Base-by-base conservation (phyloP, 2,888 invertebrate species). In the Antheraea yamamai region DNA sequence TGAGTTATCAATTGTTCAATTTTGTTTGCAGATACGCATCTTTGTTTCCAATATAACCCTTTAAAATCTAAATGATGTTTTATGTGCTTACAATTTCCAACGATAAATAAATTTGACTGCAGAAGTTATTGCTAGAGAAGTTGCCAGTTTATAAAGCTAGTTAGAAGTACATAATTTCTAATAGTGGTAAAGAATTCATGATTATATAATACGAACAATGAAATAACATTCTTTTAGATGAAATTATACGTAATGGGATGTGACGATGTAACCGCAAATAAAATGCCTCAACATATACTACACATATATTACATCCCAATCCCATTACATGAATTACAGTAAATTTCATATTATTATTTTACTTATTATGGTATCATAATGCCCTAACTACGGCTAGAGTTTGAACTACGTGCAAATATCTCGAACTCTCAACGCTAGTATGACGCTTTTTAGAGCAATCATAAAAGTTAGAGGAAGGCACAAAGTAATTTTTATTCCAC, bases 401-500 rank as follows among this genome's bases (percentile, higher is more conserved):
- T 70, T 35, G 14, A 55, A 68, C 30, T 64, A 30, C 73, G 35
- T 39, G 51, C 35, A 39, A 74, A 74, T 30, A 70, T 52, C 18
- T 23, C 12, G 70, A 16, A 55, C 58, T 39, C 39, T 23, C 58
- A 71, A 70, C 68, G 30, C 52, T 77, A 79, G 68, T 73, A 77
- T 77, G 78, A 79, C 75, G 74, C 78, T 73, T 74, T 58, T 70
- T 58, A 71, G 74, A 71, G 74, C 68, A 74, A 74, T 74, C 74
- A 76, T 78, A 77, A 78, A 81, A 81, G 74, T 83, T 81, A 76
- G 68, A 70, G 74, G 73, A 73, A 75, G 76, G 76, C 77, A 75
- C 78, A 80, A 81, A 80, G 81, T 83, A 78, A 84, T 87, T 87
- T 81, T 77, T 81, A 86, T 87, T 84, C 87, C 76, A 76, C 79